phyloP scores from a whole-genome alignment of 2,888 invertebrate genomes.

The Drosophila paranaensis region DNA sequence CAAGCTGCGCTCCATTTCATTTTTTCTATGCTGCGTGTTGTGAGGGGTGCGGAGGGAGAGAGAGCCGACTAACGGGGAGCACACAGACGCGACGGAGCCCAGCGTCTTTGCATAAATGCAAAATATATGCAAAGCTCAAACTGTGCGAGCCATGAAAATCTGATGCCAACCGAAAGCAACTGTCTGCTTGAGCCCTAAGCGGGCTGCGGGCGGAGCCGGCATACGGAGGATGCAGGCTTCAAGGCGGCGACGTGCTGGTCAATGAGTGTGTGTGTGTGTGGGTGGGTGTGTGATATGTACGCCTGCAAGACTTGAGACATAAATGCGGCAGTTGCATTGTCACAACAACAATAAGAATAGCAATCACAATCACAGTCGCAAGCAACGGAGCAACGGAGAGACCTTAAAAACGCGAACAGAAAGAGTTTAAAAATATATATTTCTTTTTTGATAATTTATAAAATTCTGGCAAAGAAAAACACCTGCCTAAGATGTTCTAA shows the following conservation, averaged over 20 bases:
- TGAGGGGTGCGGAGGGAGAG: background rate
- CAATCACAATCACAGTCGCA: conserved; percentile 11
- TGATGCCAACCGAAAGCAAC: conserved; percentile 53
- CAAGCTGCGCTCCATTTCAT: conserved; percentile 64
- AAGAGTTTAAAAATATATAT: background rate
- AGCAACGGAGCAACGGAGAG: background rate
- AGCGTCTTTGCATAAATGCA: conserved; percentile 69
- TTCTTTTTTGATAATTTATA: background rate
- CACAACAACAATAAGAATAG: conserved; percentile 11
- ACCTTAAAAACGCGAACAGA: background rate
- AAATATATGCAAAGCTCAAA: conserved; percentile 70
- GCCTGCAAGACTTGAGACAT: conserved; percentile 52
- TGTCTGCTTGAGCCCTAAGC: conserved; percentile 34
- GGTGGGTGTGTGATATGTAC: conserved; percentile 41
- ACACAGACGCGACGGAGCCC: conserved; percentile 4
- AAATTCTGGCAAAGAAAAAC: background rate
- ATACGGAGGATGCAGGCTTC: conserved; percentile 3
- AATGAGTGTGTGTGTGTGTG: conserved; percentile 22
- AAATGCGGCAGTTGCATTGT: conserved; percentile 54
- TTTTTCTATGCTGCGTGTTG: conserved; percentile 36
- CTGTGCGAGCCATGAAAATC: conserved; percentile 55
- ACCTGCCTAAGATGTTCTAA: no score
- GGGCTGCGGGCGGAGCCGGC: background rate
- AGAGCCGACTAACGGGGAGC: background rate
- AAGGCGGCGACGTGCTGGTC: conserved; percentile 11